Conservation (phyloP, 2,888 invertebrate genomes). For the Melanophora roralis region DNA sequence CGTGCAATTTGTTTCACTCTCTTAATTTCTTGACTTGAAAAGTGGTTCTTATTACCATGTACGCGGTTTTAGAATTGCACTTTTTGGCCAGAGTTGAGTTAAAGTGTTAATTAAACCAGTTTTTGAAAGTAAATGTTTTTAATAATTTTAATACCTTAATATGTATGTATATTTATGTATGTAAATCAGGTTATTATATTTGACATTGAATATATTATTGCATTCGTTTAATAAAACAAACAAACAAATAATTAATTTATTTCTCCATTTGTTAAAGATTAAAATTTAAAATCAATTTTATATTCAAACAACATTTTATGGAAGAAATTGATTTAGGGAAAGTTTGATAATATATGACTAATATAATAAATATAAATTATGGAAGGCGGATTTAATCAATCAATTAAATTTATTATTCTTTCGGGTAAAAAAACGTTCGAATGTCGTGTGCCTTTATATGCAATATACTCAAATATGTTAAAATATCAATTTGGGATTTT, state of each 20-base stretch:
- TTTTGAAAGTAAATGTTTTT: not conserved
- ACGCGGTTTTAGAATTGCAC: not conserved
- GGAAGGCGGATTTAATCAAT: too few relatives aligned
- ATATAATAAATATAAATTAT: too few relatives aligned
- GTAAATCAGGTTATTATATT: not conserved
- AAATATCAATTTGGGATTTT: too few relatives aligned
- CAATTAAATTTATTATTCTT: too few relatives aligned
- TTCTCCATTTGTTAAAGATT: not conserved
- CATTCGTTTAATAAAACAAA: conserved; percentile 1
- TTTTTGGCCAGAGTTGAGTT: not conserved
- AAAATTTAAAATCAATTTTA: not conserved
- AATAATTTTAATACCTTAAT: not conserved
- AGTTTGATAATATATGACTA: not conserved
- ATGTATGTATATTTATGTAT: not conserved
- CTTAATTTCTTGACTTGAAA: not conserved
- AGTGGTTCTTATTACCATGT: conserved; percentile 1
- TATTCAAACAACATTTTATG: not conserved
- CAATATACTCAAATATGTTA: too few relatives aligned
- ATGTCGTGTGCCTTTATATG: too few relatives aligned
- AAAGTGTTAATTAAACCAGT: too few relatives aligned
- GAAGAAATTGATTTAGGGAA: not conserved
- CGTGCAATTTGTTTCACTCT: too few relatives aligned
- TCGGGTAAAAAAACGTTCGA: too few relatives aligned
- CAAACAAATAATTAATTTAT: not conserved
- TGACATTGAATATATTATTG: conserved; percentile 21